Conservation (phyloP, 23 tunicate genomes). For the Oikopleura vanhoeffeni region DNA sequence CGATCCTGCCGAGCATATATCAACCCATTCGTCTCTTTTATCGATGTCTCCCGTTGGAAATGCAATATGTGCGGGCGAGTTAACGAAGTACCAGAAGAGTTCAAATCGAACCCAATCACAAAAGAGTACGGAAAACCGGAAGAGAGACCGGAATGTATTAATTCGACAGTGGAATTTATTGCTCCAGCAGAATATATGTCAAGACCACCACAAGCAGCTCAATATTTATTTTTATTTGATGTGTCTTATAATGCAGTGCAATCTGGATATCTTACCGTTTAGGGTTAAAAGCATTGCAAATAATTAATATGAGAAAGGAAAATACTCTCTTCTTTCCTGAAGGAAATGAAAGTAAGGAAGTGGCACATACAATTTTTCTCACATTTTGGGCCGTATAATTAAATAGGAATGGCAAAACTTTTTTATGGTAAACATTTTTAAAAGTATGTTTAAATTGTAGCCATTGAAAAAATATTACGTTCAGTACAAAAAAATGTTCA, state of each 20-base stretch:
- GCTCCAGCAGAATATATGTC: constrained; percentile 99
- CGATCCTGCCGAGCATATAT: constrained; percentile 79
- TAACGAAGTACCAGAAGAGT: constrained; percentile 92
- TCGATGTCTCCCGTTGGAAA: constrained; percentile 65
- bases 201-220: constrained; percentile 97
- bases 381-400: no score
- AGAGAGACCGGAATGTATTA: constrained; percentile 87
- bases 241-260: constrained; percentile 86
- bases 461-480: no score
- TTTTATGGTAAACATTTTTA: no score
- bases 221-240: constrained; percentile 67
- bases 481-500: no score
- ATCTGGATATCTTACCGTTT: constrained; percentile 82
- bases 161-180: constrained; percentile 84
- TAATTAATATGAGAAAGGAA: no score
- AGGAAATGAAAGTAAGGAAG: no score
- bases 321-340: no score
- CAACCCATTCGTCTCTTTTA: constrained; percentile 82
- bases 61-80: constrained; percentile 77
- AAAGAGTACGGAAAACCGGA: constrained; percentile 90
- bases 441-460: no score
- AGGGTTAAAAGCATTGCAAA: no score
- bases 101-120: constrained; percentile 62
- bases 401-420: no score
- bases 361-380: no score